Evolutionary conservation across 2,888 invertebrate genomes (phyloP).

Genomic region (Cybosia mesomella): DNA sequence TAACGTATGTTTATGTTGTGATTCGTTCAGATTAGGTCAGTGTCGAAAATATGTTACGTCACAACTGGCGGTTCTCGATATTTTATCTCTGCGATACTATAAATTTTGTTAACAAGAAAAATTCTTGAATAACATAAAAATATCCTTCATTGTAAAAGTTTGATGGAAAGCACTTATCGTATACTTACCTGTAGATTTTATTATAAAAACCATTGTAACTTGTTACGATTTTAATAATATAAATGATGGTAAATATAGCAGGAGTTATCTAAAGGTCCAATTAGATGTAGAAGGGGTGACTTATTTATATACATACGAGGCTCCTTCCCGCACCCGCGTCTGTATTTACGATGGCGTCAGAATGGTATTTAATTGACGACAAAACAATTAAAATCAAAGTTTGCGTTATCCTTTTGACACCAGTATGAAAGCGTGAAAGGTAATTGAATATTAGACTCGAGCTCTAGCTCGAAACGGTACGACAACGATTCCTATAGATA

Average conservation of each 20-base stretch:
- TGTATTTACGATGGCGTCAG: neutral
- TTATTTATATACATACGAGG: too few species aligned
- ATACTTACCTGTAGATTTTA: too few species aligned
- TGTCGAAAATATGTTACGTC: conserved; percentile 43
- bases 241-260: too few species aligned
- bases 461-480: neutral
- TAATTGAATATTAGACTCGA: neutral
- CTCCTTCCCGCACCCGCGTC: too few species aligned
- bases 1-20: conserved; percentile 48
- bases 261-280: too few species aligned
- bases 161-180: neutral
- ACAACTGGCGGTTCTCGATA: conserved; percentile 17
- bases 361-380: neutral
- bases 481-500: neutral
- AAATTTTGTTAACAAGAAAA: neutral
- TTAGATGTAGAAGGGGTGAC: too few species aligned
- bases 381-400: neutral
- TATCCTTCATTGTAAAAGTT: neutral
- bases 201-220: too few species aligned
- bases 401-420: too few species aligned
- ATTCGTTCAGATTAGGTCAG: conserved; percentile 48
- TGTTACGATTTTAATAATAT: too few species aligned
- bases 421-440: neutral
- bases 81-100: conserved; percentile 1
- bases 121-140: neutral